A percentile compares a stretch with the other conserved stretches of the same genome.
Conservation (phyloP, 2,888 invertebrate species). For the Drepanosiphum platanoidis region DNA sequence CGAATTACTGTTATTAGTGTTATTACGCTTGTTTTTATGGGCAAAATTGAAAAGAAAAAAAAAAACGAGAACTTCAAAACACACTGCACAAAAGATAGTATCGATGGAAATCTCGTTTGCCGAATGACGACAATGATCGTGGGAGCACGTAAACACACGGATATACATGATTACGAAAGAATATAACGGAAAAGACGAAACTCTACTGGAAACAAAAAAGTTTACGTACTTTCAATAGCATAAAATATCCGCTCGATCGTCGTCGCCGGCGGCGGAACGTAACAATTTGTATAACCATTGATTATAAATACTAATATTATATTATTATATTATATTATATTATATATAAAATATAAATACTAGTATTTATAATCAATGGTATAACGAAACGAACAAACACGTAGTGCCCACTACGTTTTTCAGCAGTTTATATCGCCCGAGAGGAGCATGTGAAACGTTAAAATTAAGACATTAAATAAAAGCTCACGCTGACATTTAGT, state of each 20-base stretch:
- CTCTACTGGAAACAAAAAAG: neutral
- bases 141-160: neutral
- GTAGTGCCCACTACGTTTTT: neutral
- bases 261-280: too few species aligned
- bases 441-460: neutral
- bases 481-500: neutral
- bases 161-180: neutral
- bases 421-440: neutral
- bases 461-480: neutral
- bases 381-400: neutral
- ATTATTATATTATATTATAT: too few species aligned
- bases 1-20: conserved; percentile 9
- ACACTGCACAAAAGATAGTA: neutral
- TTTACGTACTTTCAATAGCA: neutral
- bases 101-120: neutral
- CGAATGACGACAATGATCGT: conserved; percentile 2
- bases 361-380: too few species aligned
- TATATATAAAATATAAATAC: too few species aligned
- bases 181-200: neutral
- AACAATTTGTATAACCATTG: too few species aligned
- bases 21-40: neutral
- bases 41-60: neutral
- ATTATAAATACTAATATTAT: too few species aligned
- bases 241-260: too few species aligned
- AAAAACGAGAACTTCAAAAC: neutral